phyloP scores from a whole-genome alignment of 2,113 vertebrate species.

The Neodon shergylaensis region DNA sequence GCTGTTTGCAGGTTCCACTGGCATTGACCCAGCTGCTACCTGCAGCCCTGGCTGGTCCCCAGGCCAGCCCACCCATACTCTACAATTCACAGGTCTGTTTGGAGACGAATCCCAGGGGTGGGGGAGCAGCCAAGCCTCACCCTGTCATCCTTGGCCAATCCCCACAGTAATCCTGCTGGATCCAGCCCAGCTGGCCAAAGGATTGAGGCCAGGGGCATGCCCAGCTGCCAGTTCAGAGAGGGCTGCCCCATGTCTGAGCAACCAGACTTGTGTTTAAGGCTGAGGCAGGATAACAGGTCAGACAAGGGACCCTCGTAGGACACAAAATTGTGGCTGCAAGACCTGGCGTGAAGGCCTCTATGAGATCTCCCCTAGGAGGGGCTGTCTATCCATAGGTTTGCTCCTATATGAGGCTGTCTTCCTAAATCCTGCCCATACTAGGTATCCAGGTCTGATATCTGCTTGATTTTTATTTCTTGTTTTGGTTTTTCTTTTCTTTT shows the following conservation, averaged over 20 bases:
- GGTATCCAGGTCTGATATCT: rapidly evolving
- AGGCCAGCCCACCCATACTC: background rate
- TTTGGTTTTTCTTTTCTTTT: background rate
- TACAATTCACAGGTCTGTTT: background rate
- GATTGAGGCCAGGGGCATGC: constrained; percentile 85
- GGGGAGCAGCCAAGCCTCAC: background rate
- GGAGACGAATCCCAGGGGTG: background rate
- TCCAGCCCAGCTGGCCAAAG: constrained; percentile 83
- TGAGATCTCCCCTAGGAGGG: rapidly evolving
- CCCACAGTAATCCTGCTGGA: constrained; percentile 88
- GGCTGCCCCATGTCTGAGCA: background rate
- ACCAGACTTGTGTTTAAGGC: background rate
- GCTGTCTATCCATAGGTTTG: rapidly evolving
- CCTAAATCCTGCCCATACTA: rapidly evolving
- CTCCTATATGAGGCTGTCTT: background rate
- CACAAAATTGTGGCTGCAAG: background rate
- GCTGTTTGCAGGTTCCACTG: background rate
- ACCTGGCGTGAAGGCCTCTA: rapidly evolving
- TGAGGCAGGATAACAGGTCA: background rate
- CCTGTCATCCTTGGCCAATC: constrained; percentile 83
- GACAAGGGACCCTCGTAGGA: rapidly evolving
- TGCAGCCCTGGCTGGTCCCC: background rate
- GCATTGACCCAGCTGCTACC: background rate
- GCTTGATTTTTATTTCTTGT: background rate
- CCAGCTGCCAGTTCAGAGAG: constrained; percentile 67